Conservation (phyloP, 2,888 invertebrate species). For the Calameuta filiformis region DNA sequence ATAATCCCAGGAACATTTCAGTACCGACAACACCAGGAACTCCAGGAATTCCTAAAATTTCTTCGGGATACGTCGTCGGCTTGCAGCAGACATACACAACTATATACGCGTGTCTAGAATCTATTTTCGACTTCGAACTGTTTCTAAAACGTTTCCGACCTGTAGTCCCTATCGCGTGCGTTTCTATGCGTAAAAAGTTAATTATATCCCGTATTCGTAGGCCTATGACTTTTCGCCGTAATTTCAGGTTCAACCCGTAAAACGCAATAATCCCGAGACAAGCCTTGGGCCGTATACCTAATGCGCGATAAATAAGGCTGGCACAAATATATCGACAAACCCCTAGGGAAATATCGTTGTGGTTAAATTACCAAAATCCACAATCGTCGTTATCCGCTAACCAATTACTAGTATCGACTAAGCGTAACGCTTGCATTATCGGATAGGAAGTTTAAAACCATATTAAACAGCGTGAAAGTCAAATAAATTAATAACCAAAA, state of each 20-base stretch:
- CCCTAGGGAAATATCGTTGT: not conserved
- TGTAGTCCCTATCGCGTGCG: not conserved
- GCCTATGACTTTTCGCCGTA: not conserved
- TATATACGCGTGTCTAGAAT: not conserved
- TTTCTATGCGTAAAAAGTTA: not conserved
- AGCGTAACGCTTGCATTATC: not conserved
- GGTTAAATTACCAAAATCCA: not conserved
- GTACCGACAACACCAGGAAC: slow-evolving; percentile 5
- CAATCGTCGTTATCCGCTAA: not conserved
- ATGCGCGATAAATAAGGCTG: not conserved
- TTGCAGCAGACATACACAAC: not conserved
- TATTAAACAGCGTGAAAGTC: not conserved
- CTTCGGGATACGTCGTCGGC: slow-evolving; percentile 23
- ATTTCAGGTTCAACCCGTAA: not conserved
- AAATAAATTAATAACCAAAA: not conserved
- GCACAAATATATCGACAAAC: not conserved
- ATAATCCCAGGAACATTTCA: not conserved
- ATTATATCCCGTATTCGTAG: not conserved
- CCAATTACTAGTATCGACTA: not conserved
- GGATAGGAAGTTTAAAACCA: not conserved
- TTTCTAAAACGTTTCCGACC: not conserved
- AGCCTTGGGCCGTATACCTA: not conserved
- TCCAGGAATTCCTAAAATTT: slow-evolving; percentile 24
- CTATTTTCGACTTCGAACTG: not conserved
- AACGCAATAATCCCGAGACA: not conserved